These are phyloP conservation scores for Drosophila subobscura DNA, from an alignment of 1,140 invertebrate species.

Conservation along the genomic window DNA sequence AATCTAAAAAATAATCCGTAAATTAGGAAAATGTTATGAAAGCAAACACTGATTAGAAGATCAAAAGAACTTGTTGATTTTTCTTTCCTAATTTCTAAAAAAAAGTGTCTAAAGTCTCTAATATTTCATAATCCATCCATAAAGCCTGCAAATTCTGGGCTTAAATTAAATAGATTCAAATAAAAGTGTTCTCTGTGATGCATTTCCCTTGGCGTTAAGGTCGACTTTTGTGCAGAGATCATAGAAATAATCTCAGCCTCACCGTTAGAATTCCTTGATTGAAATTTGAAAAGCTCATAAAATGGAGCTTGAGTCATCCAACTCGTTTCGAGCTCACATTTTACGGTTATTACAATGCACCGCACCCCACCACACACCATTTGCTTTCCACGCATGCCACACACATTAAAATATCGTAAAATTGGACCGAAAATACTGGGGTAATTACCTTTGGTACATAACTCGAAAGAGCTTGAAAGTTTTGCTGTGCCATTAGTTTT, in stretches of 20 bases:
- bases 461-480: conserved; percentile 9
- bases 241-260: conserved; percentile 4
- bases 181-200: too few relatives aligned
- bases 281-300: conserved; percentile 8
- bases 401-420: conserved; percentile 72
- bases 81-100: too few relatives aligned
- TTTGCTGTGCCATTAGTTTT: conserved; percentile 66
- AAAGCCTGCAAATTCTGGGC: too few relatives aligned
- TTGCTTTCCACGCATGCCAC: conserved; percentile 45
- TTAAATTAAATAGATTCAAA: background rate
- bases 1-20: too few relatives aligned
- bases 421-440: conserved; percentile 19
- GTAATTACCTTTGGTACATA: conserved; percentile 52
- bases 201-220: background rate
- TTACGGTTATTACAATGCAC: conserved; percentile 62
- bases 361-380: background rate
- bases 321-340: conserved; percentile 45
- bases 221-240: conserved; percentile 15
- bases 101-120: too few relatives aligned
- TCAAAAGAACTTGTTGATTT: too few relatives aligned
- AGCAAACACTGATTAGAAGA: too few relatives aligned
- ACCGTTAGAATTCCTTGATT: conserved; percentile 42
- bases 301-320: conserved; percentile 54
- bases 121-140: too few relatives aligned
- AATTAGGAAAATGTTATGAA: too few relatives aligned